Conservation (phyloP, 2,797 vertebrate species). For the Pantherophis vulpinus region DNA sequence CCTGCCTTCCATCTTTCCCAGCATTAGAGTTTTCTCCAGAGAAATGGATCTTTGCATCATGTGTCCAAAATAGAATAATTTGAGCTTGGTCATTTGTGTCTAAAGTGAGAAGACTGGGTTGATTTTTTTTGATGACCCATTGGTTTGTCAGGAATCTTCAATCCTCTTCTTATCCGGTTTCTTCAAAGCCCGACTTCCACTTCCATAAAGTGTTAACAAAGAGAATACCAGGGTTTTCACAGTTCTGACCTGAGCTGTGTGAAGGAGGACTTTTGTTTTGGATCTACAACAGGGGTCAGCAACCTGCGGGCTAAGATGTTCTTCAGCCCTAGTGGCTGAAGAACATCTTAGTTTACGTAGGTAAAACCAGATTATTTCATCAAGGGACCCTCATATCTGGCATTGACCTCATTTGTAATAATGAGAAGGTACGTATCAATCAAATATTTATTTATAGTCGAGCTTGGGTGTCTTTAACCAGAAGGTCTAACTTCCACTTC, state of each 20-base stretch:
- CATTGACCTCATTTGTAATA: neutral
- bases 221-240: neutral
- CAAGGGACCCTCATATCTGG: neutral
- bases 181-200: neutral
- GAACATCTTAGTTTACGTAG: too few species aligned
- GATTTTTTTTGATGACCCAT: neutral
- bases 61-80: neutral
- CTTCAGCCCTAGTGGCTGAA: too few species aligned
- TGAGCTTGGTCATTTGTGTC: neutral
- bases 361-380: neutral
- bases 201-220: neutral
- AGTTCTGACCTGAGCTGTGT: neutral
- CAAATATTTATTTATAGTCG: neutral
- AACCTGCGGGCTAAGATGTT: too few species aligned
- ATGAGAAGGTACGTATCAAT: neutral
- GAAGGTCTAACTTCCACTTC: neutral
- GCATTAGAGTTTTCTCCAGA: neutral
- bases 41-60: neutral
- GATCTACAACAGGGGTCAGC: too few species aligned
- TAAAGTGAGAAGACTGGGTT: neutral
- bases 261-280: neutral
- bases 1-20: neutral
- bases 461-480: neutral
- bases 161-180: neutral
- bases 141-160: neutral